phyloP scores from a whole-genome alignment of 2,888 invertebrate species.

The Steinernema carpocapsae region DNA sequence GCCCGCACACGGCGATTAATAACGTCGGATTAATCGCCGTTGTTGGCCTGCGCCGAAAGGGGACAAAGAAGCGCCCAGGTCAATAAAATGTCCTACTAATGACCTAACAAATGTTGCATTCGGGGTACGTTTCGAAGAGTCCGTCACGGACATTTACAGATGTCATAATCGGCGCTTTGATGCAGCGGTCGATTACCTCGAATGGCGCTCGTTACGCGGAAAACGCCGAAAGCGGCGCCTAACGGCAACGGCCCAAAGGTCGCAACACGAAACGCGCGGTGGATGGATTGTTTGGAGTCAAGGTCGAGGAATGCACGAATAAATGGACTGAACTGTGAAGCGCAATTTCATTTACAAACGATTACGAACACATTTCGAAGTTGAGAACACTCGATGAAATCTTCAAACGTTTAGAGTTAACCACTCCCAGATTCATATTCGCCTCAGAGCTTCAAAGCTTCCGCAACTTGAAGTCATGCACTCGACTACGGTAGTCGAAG shows the following conservation, averaged over 20 bases:
- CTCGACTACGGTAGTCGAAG: too few relatives aligned
- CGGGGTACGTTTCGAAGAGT: too few relatives aligned
- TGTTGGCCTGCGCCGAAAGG: neutral
- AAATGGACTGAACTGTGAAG: too few relatives aligned
- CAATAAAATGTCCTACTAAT: neutral
- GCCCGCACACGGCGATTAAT: slow-evolving; percentile 17
- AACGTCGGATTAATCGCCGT: neutral
- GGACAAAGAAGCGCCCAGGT: slow-evolving; percentile 10
- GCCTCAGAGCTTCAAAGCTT: too few relatives aligned
- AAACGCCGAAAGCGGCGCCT: slow-evolving; percentile 16
- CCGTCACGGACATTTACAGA: neutral
- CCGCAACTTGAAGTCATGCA: too few relatives aligned
- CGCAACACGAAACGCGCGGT: too few relatives aligned
- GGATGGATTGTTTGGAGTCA: slow-evolving; percentile 14
- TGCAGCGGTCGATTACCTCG: neutral
- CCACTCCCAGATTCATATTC: too few relatives aligned
- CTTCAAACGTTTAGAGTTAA: too few relatives aligned
- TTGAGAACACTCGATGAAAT: too few relatives aligned
- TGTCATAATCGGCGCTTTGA: neutral
- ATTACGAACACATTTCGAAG: too few relatives aligned
- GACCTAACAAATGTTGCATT: neutral
- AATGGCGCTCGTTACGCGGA: slow-evolving; percentile 2
- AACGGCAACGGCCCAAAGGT: slow-evolving; percentile 20
- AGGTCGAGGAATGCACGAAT: too few relatives aligned
- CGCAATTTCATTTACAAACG: too few relatives aligned